Evolutionary conservation across 2,888 invertebrate genomes (phyloP), one percentile per base, ranked within the genome.

Genomic region (Amiota communis): DNA sequence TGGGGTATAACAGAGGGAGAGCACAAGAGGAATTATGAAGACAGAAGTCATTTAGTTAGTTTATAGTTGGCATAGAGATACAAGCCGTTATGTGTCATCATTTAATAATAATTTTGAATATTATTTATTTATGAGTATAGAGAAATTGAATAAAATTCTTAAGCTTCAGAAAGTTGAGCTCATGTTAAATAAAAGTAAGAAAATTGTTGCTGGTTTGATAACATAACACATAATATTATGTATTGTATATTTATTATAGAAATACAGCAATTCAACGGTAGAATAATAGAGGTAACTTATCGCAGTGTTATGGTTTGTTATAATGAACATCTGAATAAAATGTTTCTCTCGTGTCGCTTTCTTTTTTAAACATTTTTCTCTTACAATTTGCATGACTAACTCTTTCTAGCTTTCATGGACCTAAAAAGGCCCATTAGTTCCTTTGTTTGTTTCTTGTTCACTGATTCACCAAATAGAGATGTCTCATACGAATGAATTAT

Each of bases 401-500:
- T 23, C 8, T 8, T 13, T 11, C 61, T 23, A 61, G 12, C 17
- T 23, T 63, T 13, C n/a, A 15, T n/a, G 36, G 17, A 0, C 12
- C 12, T 15, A 15, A 63, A 46, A 12, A 46, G 65, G 65, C 15
- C 65, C 20, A 65, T 65, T 65, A 65, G 49, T 65, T 17, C 59
- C 6, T 36, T 36, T 36, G 36, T 36, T 36, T 36, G 36, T 36
- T 36, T 36, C 36, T 36, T 36, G 17, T 9, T 48, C 47, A 48
- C 48, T 15, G 48, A 65, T 15, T 13, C n/a, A 13, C 67, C 79
- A 84, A 85, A 85, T 86, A 83, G 82, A 85, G 86, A 85, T 84
- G 83, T 86, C 81, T 73, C 71, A 36, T 36, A 70, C 76, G 75
- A 83, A 83, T 85, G 85, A 83, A 83, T 83, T 85, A 85, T 85